These are phyloP conservation scores for Hippocampus zosterae DNA, from an alignment of 2,113 vertebrate species.

Conservation along the genomic window DNA sequence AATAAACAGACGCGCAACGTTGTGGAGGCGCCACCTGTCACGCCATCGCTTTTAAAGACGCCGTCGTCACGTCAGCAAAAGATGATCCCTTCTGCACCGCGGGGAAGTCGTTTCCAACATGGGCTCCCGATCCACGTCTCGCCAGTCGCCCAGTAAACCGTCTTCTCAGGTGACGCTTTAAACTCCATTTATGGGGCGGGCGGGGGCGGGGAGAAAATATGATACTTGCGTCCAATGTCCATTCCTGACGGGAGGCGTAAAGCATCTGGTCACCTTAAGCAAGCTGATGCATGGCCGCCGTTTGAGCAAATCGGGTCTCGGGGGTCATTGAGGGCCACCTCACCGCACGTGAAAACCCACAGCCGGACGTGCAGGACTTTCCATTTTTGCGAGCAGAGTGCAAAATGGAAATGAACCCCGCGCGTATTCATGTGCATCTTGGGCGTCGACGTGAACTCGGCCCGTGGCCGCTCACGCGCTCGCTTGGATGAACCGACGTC, in stretches of 20 bases:
- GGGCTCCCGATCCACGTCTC: too few species aligned
- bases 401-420: constrained; percentile 1
- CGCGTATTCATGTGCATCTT: constrained; percentile 5
- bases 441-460: neutral
- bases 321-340: constrained; percentile 21
- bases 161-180: too few species aligned
- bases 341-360: constrained; percentile 37
- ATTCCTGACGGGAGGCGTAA: neutral
- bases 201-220: neutral
- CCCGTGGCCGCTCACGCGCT: neutral
- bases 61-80: too few species aligned
- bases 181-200: neutral
- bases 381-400: neutral
- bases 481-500: too few species aligned
- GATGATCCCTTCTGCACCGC: too few species aligned
- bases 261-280: neutral
- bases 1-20: too few species aligned
- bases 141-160: too few species aligned
- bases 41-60: too few species aligned
- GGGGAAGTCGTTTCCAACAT: too few species aligned
- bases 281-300: neutral
- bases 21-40: too few species aligned
- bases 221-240: neutral
- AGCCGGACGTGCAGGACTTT: constrained; percentile 16
- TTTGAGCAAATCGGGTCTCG: neutral